Base-by-base conservation (phyloP, 2,797 vertebrate genomes). In the Sebastes dallii region DNA sequence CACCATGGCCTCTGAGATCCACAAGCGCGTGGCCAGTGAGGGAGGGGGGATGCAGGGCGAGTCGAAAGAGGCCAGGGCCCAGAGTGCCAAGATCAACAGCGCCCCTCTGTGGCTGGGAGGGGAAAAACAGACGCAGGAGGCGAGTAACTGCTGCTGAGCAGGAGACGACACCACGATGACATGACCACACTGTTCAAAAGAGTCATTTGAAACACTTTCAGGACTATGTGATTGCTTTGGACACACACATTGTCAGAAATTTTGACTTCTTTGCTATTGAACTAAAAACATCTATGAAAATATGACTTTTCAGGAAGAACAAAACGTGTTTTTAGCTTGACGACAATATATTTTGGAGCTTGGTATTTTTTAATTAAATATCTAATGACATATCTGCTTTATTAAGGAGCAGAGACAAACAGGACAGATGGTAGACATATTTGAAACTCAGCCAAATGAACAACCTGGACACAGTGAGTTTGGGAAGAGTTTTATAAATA, bases 1-100 rank as follows among this genome's bases (percentile, higher is more conserved):
- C 7, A 90, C 95, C 58, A 95, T 96, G 95, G 95, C 95, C 25
- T 91, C 94, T 0, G 94, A 96, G 90, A 96, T 96, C 90, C 95
- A 96, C 91, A 93, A 93, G 72, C 93, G 95, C 1, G 82, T 96
- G 46, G 91, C 93, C 83, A 94, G 86, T 0, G 94, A 95, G 12
- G 92, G 85, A 8, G 91, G 83, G 1, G 90, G 86, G 0, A 86
- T 95, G 60, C 91, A 93, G 72, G 90, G 80, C 1, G 92, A 94
- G 79, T 76, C 89, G 0, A 71, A 86, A 65, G 89, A 89, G 14
- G 68, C 86, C 62, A 90, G 82, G 75, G 61, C 88, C 24, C 82
- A 80, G 46, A 77, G 75, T 27, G 29, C 92, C 60, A 95, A 92
- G 84, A 95, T 96, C 82, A 92, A 93, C 92, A 96, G 96, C 14